Percentiles rank a stretch among this genome's conserved stretches.
These are phyloP conservation scores for Ephydatia muelleri DNA, from an alignment of 37 sponge, comb jelly and placozoan genomes.

Conservation along the genomic window DNA sequence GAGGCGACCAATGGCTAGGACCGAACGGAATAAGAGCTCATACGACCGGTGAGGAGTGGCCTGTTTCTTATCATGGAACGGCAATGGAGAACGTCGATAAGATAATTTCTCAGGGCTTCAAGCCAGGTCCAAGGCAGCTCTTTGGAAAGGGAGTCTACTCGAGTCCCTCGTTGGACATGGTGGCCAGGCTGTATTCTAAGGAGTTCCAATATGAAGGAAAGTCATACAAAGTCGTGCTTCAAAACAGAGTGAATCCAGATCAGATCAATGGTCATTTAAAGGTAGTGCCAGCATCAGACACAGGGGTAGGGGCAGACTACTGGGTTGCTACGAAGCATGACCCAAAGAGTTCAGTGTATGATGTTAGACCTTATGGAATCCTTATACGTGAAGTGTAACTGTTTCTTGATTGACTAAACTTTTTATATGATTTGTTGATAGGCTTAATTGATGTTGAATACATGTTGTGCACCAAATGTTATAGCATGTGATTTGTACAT, in stretches of 20 bases:
- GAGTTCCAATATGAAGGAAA: conserved; percentile 18
- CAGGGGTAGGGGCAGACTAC: conserved; percentile 42
- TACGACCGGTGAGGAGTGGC: conserved; percentile 31
- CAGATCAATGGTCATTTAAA: background rate
- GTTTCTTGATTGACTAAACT: background rate
- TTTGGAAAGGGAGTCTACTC: conserved; percentile 38
- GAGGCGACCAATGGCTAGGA: conserved; percentile 45
- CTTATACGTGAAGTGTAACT: conserved; percentile 12
- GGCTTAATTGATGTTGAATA: too few species aligned
- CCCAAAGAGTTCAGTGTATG: conserved; percentile 1
- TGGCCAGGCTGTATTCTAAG: background rate
- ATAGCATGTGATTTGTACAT: too few species aligned
- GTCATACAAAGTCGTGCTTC: conserved; percentile 17
- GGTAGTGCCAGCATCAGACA: conserved; percentile 2
- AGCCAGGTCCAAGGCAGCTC: background rate
- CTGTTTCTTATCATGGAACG: conserved; percentile 50
- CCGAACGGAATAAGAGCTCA: conserved; percentile 36
- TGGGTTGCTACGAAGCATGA: conserved; percentile 46
- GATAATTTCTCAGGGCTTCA: conserved; percentile 12
- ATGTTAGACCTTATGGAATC: conserved; percentile 44
- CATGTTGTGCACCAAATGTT: too few species aligned
- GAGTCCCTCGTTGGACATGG: conserved; percentile 16
- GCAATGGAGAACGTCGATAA: background rate
- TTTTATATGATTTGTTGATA: background rate
- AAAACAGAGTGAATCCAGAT: conserved; percentile 45